phyloP scores from a whole-genome alignment of 2,113 vertebrate species.

The Tonatia bakeri region DNA sequence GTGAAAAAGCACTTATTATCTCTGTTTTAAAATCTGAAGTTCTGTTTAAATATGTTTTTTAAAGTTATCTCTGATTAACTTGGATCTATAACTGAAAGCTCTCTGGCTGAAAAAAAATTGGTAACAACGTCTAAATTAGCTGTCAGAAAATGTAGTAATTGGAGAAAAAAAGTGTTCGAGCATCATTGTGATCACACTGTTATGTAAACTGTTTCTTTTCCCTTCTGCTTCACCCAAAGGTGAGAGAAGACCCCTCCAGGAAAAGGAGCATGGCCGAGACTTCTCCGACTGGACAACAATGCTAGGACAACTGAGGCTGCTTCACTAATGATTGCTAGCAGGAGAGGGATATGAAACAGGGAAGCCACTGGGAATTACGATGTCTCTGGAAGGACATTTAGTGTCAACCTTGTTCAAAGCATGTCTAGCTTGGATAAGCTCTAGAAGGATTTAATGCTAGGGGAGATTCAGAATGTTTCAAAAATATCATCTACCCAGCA shows the following conservation, averaged over 20 bases:
- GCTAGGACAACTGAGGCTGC: background rate
- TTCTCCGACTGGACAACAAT: background rate
- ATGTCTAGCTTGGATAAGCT: background rate
- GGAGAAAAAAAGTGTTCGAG: slow-evolving; percentile 36
- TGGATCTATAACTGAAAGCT: slow-evolving; percentile 44
- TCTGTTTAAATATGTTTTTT: slow-evolving; percentile 23
- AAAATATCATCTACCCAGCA: background rate
- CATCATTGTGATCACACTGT: background rate
- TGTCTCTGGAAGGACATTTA: background rate
- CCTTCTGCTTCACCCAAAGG: slow-evolving; percentile 27
- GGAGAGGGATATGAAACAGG: background rate
- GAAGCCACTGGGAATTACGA: background rate
- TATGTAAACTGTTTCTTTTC: slow-evolving; percentile 43
- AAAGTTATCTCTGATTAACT: slow-evolving; percentile 36
- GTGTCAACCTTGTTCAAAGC: background rate
- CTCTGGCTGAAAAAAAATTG: background rate
- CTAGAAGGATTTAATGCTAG: background rate
- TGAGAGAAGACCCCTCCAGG: slow-evolving; percentile 2
- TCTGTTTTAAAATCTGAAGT: slow-evolving; percentile 28
- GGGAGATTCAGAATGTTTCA: background rate
- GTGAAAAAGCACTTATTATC: background rate
- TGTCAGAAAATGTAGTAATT: slow-evolving; percentile 64
- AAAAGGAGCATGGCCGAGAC: background rate
- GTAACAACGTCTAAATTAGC: slow-evolving; percentile 49
- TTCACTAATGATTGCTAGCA: background rate